phyloP scores from a whole-genome alignment of 2,797 vertebrate genomes.

The Podargus strigoides region DNA sequence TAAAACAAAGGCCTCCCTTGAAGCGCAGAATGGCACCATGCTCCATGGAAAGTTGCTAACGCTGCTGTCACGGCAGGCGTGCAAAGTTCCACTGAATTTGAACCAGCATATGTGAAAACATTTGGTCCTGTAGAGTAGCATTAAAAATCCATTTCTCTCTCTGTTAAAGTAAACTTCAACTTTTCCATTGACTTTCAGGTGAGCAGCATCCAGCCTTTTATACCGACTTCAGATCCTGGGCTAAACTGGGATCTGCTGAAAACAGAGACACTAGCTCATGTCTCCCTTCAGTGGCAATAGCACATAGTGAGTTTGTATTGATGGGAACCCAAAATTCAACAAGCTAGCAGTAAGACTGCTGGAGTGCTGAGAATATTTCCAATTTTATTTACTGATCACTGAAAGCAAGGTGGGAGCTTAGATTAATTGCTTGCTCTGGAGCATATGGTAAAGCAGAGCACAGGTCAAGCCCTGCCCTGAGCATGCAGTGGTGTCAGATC shows the following conservation, averaged over 20 bases:
- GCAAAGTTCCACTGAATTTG: background rate
- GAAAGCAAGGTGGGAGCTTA: background rate
- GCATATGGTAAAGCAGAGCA: background rate
- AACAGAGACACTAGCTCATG: background rate
- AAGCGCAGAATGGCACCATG: background rate
- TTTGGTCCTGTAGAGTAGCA: background rate
- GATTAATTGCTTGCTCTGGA: background rate
- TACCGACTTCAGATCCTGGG: background rate
- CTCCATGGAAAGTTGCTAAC: background rate
- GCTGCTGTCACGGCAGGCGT: rapidly evolving
- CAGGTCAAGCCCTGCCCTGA: background rate
- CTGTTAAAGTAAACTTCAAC: background rate
- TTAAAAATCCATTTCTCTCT: background rate
- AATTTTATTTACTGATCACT: background rate
- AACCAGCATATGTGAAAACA: background rate
- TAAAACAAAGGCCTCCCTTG: background rate
- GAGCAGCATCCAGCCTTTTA: background rate
- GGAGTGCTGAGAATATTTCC: background rate
- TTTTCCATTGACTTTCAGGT: background rate
- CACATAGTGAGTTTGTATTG: background rate
- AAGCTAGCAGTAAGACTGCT: background rate
- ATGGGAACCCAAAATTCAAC: background rate
- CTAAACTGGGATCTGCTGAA: background rate
- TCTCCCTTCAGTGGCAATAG: background rate
- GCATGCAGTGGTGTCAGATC: background rate